A percentile compares a stretch with the other conserved stretches of the same genome.
Conservation (phyloP, 2,888 invertebrate species). For the Lepetodrilus schrolli region DNA sequence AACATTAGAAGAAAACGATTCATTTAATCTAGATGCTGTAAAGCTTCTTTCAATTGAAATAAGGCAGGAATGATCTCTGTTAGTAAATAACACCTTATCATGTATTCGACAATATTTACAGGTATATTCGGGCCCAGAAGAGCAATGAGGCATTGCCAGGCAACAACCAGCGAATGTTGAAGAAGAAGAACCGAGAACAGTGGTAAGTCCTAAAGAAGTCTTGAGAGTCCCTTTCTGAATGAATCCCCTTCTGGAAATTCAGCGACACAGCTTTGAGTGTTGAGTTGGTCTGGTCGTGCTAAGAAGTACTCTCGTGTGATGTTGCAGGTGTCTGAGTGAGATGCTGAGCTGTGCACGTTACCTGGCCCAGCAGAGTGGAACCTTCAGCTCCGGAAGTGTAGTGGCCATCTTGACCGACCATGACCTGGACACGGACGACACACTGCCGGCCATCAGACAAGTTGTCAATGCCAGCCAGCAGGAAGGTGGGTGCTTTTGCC, state of each 20-base stretch:
- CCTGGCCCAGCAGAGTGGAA: constrained; percentile 76
- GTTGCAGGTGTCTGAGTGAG: constrained; percentile 82
- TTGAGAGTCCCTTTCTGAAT: not conserved
- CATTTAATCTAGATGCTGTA: too few species aligned
- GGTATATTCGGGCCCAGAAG: constrained; percentile 86
- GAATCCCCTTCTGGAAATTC: not conserved
- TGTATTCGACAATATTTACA: too few species aligned
- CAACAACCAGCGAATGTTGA: constrained; percentile 84
- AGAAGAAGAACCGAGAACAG: constrained; percentile 84
- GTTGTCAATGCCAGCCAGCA: constrained; percentile 82
- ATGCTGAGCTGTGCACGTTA: constrained; percentile 90
- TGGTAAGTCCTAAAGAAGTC: constrained; percentile 76
- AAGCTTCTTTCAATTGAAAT: too few species aligned
- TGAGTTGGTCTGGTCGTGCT: too few species aligned
- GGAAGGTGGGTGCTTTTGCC: too few species aligned
- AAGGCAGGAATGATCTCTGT: too few species aligned
- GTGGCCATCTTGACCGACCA: constrained; percentile 86
- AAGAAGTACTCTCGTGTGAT: too few species aligned
- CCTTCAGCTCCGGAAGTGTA: constrained; percentile 77
- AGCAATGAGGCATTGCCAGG: constrained; percentile 86
- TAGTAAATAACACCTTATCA: too few species aligned
- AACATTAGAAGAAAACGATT: too few species aligned
- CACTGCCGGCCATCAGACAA: constrained; percentile 86
- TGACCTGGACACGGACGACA: constrained; percentile 66
- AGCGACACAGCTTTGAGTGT: too few species aligned